Evolutionary conservation across 2,797 vertebrate genomes (phyloP).

Genomic region (Melanotaenia parkinsoni): DNA sequence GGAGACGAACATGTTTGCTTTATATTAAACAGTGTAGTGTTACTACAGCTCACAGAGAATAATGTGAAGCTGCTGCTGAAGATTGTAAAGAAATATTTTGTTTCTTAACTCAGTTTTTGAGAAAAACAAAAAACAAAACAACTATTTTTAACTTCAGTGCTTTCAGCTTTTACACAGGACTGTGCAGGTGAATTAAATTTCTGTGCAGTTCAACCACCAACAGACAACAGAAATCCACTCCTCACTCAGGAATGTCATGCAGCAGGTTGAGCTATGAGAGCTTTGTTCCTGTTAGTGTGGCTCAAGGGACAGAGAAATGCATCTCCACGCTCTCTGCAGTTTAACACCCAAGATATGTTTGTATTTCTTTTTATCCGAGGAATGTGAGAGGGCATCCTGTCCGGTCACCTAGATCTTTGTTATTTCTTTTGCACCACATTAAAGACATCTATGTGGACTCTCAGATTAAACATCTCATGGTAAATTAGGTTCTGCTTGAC

Average conservation of each 20-base stretch:
- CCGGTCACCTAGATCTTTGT: neutral
- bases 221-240: conserved; percentile 30
- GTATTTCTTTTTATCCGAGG: neutral
- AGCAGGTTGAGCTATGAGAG: conserved; percentile 51
- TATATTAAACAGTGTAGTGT: too few species aligned
- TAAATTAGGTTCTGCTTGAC: conserved; percentile 1
- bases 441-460: neutral
- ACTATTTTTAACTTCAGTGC: neutral
- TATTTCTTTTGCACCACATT: neutral
- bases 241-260: conserved; percentile 67
- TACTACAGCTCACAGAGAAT: too few species aligned
- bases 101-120: too few species aligned
- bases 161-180: neutral
- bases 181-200: too few species aligned
- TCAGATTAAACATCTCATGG: neutral
- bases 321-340: neutral
- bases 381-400: neutral
- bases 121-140: too few species aligned
- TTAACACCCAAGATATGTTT: conserved; percentile 42
- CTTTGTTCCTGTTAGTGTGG: neutral
- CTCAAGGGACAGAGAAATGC: conserved; percentile 3
- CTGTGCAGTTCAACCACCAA: neutral
- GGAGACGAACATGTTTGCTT: too few species aligned
- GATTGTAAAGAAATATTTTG: too few species aligned
- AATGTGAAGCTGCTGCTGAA: too few species aligned